Evolutionary conservation across 2,113 vertebrate genomes (phyloP).

Genomic region (Taxidea taxus): DNA sequence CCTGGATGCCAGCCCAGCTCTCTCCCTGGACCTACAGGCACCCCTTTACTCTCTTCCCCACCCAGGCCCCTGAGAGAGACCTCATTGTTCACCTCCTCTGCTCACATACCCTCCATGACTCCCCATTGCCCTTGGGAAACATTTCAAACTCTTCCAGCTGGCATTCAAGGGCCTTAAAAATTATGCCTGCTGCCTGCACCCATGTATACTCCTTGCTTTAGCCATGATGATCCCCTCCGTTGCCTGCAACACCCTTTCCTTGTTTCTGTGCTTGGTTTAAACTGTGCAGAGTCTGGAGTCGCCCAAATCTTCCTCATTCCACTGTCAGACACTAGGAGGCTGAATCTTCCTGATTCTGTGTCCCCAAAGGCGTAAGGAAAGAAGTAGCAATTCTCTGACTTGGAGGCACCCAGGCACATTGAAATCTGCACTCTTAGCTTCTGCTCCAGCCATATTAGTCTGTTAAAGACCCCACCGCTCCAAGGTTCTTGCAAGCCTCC

Average conservation of each 20-base stretch:
- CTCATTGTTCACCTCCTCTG: neutral
- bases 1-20: neutral
- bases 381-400: neutral
- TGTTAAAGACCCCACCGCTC: neutral
- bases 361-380: neutral
- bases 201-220: neutral
- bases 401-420: neutral
- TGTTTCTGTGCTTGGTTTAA: neutral
- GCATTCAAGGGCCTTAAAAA: neutral
- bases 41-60: neutral
- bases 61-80: neutral
- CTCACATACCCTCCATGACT: neutral
- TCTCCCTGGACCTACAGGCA: too few species aligned
- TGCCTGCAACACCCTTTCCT: neutral
- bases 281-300: neutral
- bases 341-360: neutral
- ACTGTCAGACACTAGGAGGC: neutral
- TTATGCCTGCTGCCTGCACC: neutral
- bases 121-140: neutral
- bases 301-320: neutral
- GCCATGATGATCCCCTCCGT: neutral
- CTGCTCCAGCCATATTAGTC: neutral
- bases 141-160: neutral
- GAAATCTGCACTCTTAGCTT: neutral
- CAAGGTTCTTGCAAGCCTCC: neutral